phyloP scores from a whole-genome alignment of 1,140 invertebrate genomes.

The Heterodera schachtii region DNA sequence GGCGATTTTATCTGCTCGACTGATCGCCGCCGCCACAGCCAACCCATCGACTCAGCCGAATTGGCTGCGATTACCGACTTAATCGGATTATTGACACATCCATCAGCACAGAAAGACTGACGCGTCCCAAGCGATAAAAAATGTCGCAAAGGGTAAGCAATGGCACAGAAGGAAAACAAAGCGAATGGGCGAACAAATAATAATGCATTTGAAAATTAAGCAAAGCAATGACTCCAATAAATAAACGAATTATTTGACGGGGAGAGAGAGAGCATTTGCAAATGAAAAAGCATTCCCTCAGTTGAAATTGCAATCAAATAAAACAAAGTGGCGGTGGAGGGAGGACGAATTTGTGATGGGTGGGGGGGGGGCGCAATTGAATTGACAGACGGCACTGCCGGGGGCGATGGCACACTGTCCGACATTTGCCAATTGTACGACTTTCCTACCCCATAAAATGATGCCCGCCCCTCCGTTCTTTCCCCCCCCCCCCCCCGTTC shows the following conservation, averaged over 20 bases:
- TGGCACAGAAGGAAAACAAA: not conserved
- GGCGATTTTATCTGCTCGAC: not conserved
- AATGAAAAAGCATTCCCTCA: not conserved
- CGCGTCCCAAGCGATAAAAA: not conserved
- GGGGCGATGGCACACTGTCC: no score
- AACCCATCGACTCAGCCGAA: not conserved
- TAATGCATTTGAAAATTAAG: slow-evolving; percentile 1
- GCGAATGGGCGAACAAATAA: not conserved
- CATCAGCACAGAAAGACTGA: not conserved
- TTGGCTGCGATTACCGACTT: not conserved
- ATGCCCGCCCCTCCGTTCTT: no score
- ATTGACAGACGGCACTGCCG: no score
- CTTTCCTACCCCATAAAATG: no score
- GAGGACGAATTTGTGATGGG: no score
- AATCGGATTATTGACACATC: slow-evolving; percentile 10
- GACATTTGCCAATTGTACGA: no score
- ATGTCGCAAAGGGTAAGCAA: slow-evolving; percentile 15
- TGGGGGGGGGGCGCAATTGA: no score
- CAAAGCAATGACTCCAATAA: not conserved
- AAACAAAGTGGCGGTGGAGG: no score
- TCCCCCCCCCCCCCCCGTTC: no score
- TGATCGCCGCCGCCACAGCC: not conserved
- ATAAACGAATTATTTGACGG: not conserved
- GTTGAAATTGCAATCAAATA: not conserved
- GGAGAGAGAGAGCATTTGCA: not conserved